A percentile compares a stretch with the other conserved stretches of the same genome.
phyloP scores from a whole-genome alignment of 2,888 invertebrate genomes.

The Cosmorhoe ocellata region DNA sequence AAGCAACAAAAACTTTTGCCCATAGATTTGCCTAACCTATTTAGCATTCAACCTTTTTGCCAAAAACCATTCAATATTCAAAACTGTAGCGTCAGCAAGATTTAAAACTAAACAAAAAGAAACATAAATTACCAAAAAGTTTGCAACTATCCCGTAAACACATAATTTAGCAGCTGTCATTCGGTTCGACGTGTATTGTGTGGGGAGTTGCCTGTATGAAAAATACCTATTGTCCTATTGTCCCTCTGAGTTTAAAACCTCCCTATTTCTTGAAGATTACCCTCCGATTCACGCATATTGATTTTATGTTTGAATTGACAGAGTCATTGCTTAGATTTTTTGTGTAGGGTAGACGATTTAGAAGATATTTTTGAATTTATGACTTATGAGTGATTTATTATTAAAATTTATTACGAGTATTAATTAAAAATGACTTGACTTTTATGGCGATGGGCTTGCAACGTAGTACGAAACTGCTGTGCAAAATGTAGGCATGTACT shows the following conservation, averaged over 20 bases:
- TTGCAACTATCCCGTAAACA: constrained; percentile 31
- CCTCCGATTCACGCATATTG: constrained; percentile 28
- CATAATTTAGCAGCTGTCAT: constrained; percentile 40
- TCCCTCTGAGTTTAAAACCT: constrained; percentile 45
- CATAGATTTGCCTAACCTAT: no score
- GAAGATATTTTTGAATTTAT: no score
- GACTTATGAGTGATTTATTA: no score
- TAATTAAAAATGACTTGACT: no score
- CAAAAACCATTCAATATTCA: constrained; percentile 1
- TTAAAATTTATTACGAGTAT: no score
- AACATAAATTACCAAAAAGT: constrained; percentile 35
- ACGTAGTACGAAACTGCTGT: no score
- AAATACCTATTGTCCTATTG: constrained; percentile 46
- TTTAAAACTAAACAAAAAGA: constrained; percentile 29
- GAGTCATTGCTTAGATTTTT: constrained; percentile 16
- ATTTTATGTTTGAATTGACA: constrained; percentile 26
- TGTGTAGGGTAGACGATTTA: constrained; percentile 1
- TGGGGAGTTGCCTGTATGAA: constrained; percentile 39
- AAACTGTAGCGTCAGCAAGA: constrained; percentile 5
- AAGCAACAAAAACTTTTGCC: no score
- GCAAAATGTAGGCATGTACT: no score
- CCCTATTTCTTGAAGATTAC: constrained; percentile 48
- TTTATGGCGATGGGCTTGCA: no score
- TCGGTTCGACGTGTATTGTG: constrained; percentile 26
- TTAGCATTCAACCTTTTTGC: no score